These are phyloP conservation scores for Lithodes maja DNA, from an alignment of 2,888 invertebrate genomes.

Conservation along the genomic window DNA sequence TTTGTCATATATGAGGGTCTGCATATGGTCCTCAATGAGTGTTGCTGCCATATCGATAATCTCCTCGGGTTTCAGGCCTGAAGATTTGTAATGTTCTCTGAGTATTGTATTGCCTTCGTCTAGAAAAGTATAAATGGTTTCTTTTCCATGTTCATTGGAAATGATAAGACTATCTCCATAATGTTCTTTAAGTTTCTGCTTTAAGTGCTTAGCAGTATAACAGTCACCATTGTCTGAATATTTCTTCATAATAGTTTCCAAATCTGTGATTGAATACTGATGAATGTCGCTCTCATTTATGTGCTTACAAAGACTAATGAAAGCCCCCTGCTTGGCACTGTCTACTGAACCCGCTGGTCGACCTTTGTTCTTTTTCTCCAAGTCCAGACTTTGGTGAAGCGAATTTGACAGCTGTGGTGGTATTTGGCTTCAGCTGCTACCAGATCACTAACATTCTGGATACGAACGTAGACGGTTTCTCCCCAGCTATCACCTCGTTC, in stretches of 20 bases:
- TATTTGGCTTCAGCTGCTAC: slow-evolving; percentile 17
- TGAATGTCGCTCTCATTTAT: neutral
- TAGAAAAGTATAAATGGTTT: slow-evolving; percentile 17
- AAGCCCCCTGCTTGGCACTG: neutral
- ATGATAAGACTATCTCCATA: neutral
- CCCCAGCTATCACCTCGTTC: neutral
- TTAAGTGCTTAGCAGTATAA: neutral
- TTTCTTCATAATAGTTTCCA: neutral
- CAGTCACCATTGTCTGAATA: neutral
- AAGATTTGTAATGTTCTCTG: neutral
- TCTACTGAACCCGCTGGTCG: neutral
- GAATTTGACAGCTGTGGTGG: slow-evolving; percentile 15
- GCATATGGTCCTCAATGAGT: slow-evolving; percentile 5
- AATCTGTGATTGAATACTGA: slow-evolving; percentile 8
- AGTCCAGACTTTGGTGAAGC: neutral
- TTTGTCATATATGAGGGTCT: neutral
- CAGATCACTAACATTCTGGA: neutral
- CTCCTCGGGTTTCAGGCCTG: slow-evolving; percentile 7
- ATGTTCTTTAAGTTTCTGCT: slow-evolving; percentile 1
- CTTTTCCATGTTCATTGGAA: neutral
- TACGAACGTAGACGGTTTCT: neutral
- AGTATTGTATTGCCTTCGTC: slow-evolving; percentile 11
- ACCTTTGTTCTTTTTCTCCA: neutral
- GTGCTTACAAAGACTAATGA: neutral
- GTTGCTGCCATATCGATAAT: neutral